A percentile compares a stretch with the other conserved stretches of the same genome.
These are phyloP conservation scores for Calosoma granatense DNA, from an alignment of 1,140 invertebrate genomes.

Conservation along the genomic window DNA sequence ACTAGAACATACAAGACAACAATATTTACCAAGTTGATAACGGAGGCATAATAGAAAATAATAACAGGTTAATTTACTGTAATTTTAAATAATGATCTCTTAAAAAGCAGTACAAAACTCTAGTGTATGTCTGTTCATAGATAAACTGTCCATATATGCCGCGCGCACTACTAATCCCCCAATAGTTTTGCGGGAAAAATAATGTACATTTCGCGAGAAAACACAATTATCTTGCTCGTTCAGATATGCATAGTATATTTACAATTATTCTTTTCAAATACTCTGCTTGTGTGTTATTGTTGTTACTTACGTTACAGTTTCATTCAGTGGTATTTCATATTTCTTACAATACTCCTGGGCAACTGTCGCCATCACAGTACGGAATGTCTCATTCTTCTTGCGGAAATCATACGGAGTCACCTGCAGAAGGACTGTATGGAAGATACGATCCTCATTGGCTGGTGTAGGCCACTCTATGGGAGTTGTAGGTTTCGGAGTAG, in stretches of 20 bases:
- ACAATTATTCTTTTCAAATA: too few relatives aligned
- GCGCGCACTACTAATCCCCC: too few relatives aligned
- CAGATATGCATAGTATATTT: too few relatives aligned
- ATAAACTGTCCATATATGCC: too few relatives aligned
- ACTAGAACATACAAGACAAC: background rate
- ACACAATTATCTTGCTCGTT: too few relatives aligned
- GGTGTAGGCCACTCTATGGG: background rate
- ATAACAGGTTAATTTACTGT: too few relatives aligned
- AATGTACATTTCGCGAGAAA: too few relatives aligned
- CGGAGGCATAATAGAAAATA: too few relatives aligned
- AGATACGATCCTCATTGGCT: background rate
- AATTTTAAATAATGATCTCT: too few relatives aligned
- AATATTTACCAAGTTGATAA: background rate
- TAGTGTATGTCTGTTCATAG: too few relatives aligned
- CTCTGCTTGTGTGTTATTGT: background rate
- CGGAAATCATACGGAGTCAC: background rate
- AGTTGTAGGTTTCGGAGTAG: background rate
- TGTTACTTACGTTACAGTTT: background rate
- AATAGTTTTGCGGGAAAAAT: too few relatives aligned
- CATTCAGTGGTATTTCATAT: background rate
- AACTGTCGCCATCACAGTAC: background rate
- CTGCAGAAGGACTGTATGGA: background rate
- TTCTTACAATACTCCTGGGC: background rate
- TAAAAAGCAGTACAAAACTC: too few relatives aligned
- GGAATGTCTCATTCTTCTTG: background rate